Percentiles rank a stretch among this genome's conserved stretches.
Evolutionary conservation across 2,888 invertebrate species (phyloP).

Genomic region (Drosophila mercatorum): DNA sequence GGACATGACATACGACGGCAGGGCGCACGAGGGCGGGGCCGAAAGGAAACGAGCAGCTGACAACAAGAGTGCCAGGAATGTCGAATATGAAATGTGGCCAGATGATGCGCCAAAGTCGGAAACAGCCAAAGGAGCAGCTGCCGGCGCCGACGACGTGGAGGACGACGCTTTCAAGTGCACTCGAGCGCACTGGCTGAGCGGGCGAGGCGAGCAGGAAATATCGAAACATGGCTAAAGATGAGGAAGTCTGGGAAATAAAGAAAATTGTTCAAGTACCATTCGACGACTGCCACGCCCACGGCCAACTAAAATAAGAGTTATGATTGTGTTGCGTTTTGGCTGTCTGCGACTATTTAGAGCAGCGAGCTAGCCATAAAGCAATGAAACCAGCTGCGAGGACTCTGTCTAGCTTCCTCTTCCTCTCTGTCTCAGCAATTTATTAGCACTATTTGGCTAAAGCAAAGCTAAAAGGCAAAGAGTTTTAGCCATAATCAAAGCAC

Average conservation of each 20-base stretch:
- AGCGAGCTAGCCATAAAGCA: slow-evolving; percentile 12
- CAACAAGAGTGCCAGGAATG: slow-evolving; percentile 47
- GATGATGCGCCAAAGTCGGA: slow-evolving; percentile 52
- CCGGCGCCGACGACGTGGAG: slow-evolving; percentile 16
- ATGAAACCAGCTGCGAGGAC: slow-evolving; percentile 3
- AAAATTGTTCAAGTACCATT: slow-evolving; percentile 39
- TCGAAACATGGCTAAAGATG: slow-evolving; percentile 24
- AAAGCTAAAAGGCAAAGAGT: neutral
- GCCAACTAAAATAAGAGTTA: slow-evolving; percentile 19
- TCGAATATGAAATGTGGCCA: slow-evolving; percentile 71
- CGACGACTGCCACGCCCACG: slow-evolving; percentile 15
- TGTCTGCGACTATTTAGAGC: slow-evolving; percentile 5
- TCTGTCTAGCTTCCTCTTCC: neutral
- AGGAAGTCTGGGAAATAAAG: slow-evolving; percentile 46
- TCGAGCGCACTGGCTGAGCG: slow-evolving; percentile 29
- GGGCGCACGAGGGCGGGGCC: neutral
- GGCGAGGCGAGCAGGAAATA: slow-evolving; percentile 13
- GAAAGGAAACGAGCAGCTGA: slow-evolving; percentile 51
- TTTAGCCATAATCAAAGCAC: slow-evolving; percentile 4
- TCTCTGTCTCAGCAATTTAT: slow-evolving; percentile 15
- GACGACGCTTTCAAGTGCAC: slow-evolving; percentile 32
- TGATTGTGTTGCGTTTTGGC: slow-evolving; percentile 17
- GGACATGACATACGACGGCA: slow-evolving; percentile 13
- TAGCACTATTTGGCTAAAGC: slow-evolving; percentile 10
- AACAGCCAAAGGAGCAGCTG: slow-evolving; percentile 37